A percentile compares a stretch with the other conserved stretches of the same genome.
Conservation (phyloP, 1,140 invertebrate species). For the Drosophila pseudoananassae region DNA sequence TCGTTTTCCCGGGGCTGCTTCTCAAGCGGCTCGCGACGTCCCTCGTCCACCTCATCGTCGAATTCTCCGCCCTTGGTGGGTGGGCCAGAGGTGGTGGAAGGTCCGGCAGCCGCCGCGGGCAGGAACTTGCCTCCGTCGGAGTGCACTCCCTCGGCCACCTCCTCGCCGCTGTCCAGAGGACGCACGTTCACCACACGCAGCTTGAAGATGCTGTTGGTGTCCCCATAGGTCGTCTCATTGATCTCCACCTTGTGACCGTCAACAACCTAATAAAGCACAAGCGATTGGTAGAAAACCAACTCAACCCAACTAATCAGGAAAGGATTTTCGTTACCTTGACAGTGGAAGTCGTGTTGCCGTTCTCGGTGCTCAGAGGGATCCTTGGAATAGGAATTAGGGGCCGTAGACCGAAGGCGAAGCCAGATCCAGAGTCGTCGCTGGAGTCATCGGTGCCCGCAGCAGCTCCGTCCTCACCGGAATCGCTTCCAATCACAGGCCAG, state of each 20-base stretch:
- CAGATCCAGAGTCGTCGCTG: slow-evolving; percentile 29
- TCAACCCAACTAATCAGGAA: no score
- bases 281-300: no score
- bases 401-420: slow-evolving; percentile 41
- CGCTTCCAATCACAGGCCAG: slow-evolving; percentile 51
- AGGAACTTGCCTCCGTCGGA: slow-evolving; percentile 25
- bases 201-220: slow-evolving; percentile 71
- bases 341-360: slow-evolving; percentile 74
- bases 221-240: slow-evolving; percentile 77
- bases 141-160: slow-evolving; percentile 56
- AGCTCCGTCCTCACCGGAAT: slow-evolving; percentile 21
- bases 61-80: slow-evolving; percentile 29
- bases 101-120: slow-evolving; percentile 7
- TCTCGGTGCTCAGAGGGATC: slow-evolving; percentile 22
- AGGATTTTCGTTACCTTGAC: slow-evolving; percentile 59
- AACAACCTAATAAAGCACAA: slow-evolving; percentile 53
- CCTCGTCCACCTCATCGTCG: slow-evolving; percentile 54
- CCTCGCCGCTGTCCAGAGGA: slow-evolving; percentile 74
- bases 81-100: slow-evolving; percentile 48
- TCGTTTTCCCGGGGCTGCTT: slow-evolving; percentile 63
- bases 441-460: slow-evolving; percentile 22
- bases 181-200: slow-evolving; percentile 79
- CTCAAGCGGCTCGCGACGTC: slow-evolving; percentile 61
- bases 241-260: slow-evolving; percentile 80
- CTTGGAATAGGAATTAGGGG: slow-evolving; percentile 28